These are phyloP conservation scores for Drosophila pullipes DNA, from an alignment of 2,888 invertebrate genomes.

Conservation along the genomic window DNA sequence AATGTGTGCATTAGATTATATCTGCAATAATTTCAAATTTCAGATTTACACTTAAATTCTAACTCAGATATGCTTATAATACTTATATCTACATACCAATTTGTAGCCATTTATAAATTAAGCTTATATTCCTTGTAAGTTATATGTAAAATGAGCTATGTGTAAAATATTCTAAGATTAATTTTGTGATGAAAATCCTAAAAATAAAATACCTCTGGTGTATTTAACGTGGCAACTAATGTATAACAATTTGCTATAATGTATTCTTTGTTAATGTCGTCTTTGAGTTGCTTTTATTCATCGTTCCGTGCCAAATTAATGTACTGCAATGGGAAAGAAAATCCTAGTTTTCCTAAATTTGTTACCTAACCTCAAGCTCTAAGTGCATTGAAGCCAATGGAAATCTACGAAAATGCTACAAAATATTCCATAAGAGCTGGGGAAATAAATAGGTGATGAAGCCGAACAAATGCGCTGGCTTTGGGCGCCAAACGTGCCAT, in stretches of 20 bases:
- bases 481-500: constrained; percentile 23
- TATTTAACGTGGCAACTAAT: not conserved
- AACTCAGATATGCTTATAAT: not conserved
- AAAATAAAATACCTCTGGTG: not conserved
- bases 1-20: constrained; percentile 5
- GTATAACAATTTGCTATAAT: not conserved
- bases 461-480: constrained; percentile 61
- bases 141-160: not conserved
- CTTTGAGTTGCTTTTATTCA: not conserved
- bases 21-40: not conserved
- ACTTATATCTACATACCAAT: not conserved
- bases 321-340: not conserved
- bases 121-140: not conserved
- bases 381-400: constrained; percentile 7
- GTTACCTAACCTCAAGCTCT: not conserved
- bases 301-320: not conserved
- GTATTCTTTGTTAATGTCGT: not conserved
- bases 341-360: not conserved
- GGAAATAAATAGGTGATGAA: constrained; percentile 54
- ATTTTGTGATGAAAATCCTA: not conserved
- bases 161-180: not conserved
- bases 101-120: not conserved
- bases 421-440: constrained; percentile 37
- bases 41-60: not conserved
- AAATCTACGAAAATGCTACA: constrained; percentile 26